Evolutionary conservation across 2,888 invertebrate species (phyloP).

Genomic region (Drosophila rellima): DNA sequence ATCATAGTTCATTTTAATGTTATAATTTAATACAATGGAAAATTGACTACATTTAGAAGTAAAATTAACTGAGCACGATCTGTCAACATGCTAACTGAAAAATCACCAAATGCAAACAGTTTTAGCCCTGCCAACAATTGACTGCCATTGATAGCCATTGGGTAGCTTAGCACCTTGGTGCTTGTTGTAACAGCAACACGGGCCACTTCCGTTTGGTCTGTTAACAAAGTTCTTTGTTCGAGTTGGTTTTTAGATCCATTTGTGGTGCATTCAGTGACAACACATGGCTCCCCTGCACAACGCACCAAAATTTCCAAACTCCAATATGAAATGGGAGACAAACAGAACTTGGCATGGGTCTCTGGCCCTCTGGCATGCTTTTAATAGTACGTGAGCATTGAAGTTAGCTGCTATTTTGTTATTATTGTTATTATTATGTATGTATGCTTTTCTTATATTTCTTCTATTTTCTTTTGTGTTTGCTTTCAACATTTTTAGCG

Average conservation of each 20-base stretch:
- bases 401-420: conserved; percentile 47
- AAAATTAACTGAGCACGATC: conserved; percentile 54
- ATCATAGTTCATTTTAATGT: background rate
- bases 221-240: conserved; percentile 41
- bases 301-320: conserved; percentile 26
- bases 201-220: conserved; percentile 61
- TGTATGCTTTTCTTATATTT: conserved; percentile 1
- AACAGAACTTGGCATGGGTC: conserved; percentile 67
- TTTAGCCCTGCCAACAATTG: conserved; percentile 24
- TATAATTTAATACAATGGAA: background rate
- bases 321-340: conserved; percentile 34
- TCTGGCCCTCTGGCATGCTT: conserved; percentile 46
- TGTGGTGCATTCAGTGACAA: conserved; percentile 36
- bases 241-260: conserved; percentile 23
- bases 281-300: conserved; percentile 24
- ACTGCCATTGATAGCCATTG: conserved; percentile 12
- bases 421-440: background rate
- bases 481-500: conserved; percentile 52
- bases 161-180: conserved; percentile 57
- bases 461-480: conserved; percentile 40
- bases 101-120: conserved; percentile 48
- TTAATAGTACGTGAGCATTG: conserved; percentile 68
- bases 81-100: conserved; percentile 59
- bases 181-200: conserved; percentile 47
- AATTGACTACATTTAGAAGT: conserved; percentile 8